Evolutionary conservation across 1,140 invertebrate species (phyloP), one percentile per base, ranked within the genome.

Genomic region (Pemphigus obesinymphae): DNA sequence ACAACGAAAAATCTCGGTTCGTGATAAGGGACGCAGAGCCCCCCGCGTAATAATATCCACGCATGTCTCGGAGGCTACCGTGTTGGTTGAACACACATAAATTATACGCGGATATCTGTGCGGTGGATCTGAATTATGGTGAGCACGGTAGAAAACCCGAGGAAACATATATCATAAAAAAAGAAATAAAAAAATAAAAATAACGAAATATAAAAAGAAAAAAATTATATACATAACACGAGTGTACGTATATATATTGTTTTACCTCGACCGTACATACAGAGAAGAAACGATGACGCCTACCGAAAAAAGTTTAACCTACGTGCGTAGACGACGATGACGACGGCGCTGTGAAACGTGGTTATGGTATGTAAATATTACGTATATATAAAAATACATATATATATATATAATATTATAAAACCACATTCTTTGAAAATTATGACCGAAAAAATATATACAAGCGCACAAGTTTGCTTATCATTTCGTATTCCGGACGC

Each of bases 111-210:
- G 76, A 63, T 80, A 80, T 80, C 76, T 80, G 76, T 45, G 55
- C 76, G 76, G 76, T 43, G 76, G 76, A 80, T 80, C 76, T 80
- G 76, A 80, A 80, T 58, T 80, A 43, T 80, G 76, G 76, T 43
- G 53, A 80, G 55, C 76, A 50, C 76, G 76, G 40, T 63, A 43
- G 55, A 80, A 80, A 80, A 76, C 50, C 37, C 53, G 76, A 61
- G 76, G 76, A 80, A 80, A 80, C 76, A 80, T 80, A 80, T 80
- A 80, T 80, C 76, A 80, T 63, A 80, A 80, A 17, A 80, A 80
- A 50, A 45, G 11, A 50, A n/a, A n/a, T n/a, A n/a, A 31, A 73
- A 50, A 31, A 11, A 45, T 45, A 13, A n/a, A 72, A 72, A 70
- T 26, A 70, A 66, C 34, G n/a, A 70, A 70, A 45, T 31, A 75